These are phyloP conservation scores for Coendou prehensilis DNA, from an alignment of 2,797 vertebrate species.

Conservation along the genomic window DNA sequence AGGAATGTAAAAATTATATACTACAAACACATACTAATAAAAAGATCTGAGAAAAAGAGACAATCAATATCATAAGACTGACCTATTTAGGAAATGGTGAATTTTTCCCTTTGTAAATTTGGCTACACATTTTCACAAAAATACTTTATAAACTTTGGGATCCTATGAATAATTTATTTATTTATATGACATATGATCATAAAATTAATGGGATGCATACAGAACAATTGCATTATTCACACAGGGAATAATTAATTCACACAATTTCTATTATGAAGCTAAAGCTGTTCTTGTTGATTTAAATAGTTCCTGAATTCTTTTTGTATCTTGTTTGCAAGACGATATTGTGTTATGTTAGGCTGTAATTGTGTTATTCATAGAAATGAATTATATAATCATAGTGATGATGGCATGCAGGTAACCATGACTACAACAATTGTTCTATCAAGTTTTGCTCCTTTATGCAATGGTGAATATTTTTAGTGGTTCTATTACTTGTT, in stretches of 20 bases:
- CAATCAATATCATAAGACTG: slow-evolving; percentile 18
- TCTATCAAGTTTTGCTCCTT: slow-evolving; percentile 69
- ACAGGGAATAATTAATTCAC: neutral
- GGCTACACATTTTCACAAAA: slow-evolving; percentile 35
- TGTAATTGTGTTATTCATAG: slow-evolving; percentile 69
- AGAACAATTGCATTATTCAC: slow-evolving; percentile 36
- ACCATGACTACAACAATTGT: slow-evolving; percentile 78
- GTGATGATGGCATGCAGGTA: slow-evolving; percentile 63
- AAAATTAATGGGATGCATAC: slow-evolving; percentile 47
- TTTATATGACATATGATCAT: slow-evolving; percentile 59
- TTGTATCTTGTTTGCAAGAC: slow-evolving; percentile 53
- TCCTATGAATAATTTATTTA: slow-evolving; percentile 51
- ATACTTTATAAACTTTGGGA: slow-evolving; percentile 35
- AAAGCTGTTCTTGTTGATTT: slow-evolving; percentile 31
- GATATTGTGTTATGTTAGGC: neutral
- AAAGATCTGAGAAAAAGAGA: neutral
- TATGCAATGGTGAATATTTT: slow-evolving; percentile 68
- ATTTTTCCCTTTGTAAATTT: slow-evolving; percentile 12
- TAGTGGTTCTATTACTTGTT: slow-evolving; percentile 65
- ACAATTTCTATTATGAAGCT: neutral
- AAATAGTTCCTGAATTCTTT: slow-evolving; percentile 3
- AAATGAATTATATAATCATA: slow-evolving; percentile 69
- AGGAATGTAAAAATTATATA: neutral
- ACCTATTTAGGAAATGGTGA: neutral
- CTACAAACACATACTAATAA: neutral